Percentiles rank a stretch among this genome's conserved stretches.
phyloP scores from a whole-genome alignment of 2,113 vertebrate species.

The Lophotis ruficrista region DNA sequence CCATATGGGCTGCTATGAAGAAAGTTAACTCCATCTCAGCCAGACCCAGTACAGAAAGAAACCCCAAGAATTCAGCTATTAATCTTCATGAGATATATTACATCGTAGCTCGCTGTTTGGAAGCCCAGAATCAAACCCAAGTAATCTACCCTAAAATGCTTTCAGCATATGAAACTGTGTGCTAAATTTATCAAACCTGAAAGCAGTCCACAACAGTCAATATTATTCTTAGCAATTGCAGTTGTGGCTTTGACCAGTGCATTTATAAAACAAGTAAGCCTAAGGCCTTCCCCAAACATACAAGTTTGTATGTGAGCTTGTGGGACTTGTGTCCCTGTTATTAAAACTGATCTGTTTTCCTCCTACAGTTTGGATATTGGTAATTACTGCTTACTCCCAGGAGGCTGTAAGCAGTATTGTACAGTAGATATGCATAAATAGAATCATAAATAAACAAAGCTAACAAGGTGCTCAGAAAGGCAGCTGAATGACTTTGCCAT shows the following conservation, averaged over 20 bases:
- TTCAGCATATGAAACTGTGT: background rate
- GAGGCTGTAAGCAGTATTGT: background rate
- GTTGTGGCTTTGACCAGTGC: background rate
- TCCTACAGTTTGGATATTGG: background rate
- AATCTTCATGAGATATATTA: background rate
- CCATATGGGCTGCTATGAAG: background rate
- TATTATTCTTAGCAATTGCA: background rate
- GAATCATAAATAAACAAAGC: conserved; percentile 31
- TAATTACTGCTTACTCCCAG: background rate
- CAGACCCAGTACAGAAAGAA: background rate
- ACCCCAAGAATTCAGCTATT: background rate
- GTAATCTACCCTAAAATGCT: background rate
- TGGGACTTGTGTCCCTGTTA: background rate
- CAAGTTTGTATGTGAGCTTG: background rate
- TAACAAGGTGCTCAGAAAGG: conserved; percentile 48
- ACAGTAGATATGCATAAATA: conserved; percentile 55
- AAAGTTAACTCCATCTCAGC: background rate
- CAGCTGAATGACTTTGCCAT: background rate
- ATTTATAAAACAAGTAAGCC: background rate
- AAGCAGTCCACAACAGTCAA: background rate
- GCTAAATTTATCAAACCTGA: background rate
- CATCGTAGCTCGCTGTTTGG: background rate
- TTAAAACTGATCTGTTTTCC: background rate
- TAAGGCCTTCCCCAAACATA: background rate
- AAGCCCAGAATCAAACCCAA: background rate